A percentile compares a stretch with the other conserved stretches of the same genome.
Conservation (phyloP, 2,113 vertebrate species). For the Paradoxurus hermaphroditus region DNA sequence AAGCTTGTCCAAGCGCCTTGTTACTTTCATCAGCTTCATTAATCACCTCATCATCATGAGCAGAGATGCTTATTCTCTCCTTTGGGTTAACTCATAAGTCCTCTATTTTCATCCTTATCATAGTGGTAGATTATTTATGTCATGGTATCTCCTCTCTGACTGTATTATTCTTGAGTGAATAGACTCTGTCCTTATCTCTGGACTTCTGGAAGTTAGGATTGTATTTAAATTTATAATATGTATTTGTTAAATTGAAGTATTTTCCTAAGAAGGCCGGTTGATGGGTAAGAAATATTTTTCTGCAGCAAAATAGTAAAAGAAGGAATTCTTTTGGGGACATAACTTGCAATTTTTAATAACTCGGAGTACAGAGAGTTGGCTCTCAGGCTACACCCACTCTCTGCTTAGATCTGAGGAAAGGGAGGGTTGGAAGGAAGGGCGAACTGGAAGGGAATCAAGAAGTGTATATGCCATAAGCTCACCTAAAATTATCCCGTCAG, state of each 20-base stretch:
- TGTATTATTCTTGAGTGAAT: background rate
- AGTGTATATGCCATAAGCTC: background rate
- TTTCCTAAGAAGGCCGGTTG: background rate
- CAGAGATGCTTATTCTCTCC: background rate
- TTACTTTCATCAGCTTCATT: background rate
- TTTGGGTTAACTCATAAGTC: background rate
- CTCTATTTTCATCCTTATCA: background rate
- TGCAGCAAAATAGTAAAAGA: background rate
- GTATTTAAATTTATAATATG: background rate
- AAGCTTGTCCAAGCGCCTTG: background rate
- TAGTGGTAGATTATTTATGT: background rate
- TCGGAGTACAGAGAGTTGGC: background rate
- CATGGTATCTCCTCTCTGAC: background rate
- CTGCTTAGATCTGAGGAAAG: conserved; percentile 11
- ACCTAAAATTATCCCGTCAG: conserved; percentile 18
- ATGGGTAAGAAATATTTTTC: background rate
- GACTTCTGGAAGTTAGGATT: background rate
- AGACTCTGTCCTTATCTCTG: background rate
- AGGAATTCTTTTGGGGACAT: background rate
- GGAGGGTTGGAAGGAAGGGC: background rate
- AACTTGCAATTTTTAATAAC: background rate
- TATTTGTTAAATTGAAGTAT: background rate
- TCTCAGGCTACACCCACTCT: background rate
- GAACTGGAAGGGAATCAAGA: background rate
- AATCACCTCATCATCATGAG: background rate